A percentile compares a stretch with the other conserved stretches of the same genome.
Evolutionary conservation across 2,113 vertebrate species (phyloP).

Genomic region (Leiothrix lutea): DNA sequence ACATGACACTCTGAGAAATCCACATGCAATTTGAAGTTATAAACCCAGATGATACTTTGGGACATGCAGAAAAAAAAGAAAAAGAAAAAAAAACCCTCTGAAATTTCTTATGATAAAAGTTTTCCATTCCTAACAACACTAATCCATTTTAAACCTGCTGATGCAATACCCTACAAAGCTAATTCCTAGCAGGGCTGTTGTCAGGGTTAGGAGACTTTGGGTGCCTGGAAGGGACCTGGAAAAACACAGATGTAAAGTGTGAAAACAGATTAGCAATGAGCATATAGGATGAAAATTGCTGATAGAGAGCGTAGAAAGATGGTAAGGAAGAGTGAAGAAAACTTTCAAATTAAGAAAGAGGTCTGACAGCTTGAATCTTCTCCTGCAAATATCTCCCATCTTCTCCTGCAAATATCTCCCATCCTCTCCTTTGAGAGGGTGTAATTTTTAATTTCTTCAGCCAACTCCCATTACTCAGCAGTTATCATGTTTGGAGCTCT

Average conservation of each 20-base stretch:
- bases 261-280: background rate
- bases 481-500: constrained; percentile 35
- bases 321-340: background rate
- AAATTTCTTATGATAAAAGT: background rate
- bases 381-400: background rate
- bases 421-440: background rate
- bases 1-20: background rate
- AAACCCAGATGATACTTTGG: background rate
- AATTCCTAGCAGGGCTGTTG: background rate
- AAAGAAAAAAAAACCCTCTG: background rate
- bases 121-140: background rate
- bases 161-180: background rate
- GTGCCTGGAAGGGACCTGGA: background rate
- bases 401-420: background rate
- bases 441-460: background rate
- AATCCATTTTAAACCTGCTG: background rate
- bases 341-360: background rate
- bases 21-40: background rate
- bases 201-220: background rate
- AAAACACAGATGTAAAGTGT: background rate
- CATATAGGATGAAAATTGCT: background rate
- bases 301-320: background rate
- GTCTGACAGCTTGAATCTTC: background rate
- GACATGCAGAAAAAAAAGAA: background rate
- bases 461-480: constrained; percentile 56